Conservation (phyloP, 1,140 invertebrate genomes). For the Pseudomyrmex cubaensis region DNA sequence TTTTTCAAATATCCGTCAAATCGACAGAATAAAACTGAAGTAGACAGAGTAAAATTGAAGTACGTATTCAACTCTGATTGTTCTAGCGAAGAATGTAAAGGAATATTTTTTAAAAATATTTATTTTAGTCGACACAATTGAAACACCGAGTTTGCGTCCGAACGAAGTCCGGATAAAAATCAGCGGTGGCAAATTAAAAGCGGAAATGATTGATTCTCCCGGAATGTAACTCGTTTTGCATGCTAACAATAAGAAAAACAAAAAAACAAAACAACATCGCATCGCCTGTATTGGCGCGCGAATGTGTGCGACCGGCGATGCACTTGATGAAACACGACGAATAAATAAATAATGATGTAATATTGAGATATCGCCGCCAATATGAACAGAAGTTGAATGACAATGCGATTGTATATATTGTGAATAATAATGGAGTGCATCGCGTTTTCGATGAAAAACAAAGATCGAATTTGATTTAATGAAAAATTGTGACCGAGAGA, state of each 20-base stretch:
- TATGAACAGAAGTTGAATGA: neutral
- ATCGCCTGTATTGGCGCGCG: neutral
- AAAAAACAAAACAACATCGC: neutral
- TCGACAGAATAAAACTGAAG: too few species aligned
- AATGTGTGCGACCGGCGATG: neutral
- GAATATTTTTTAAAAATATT: too few species aligned
- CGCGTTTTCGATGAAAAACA: neutral
- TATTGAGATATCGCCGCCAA: conserved; percentile 24
- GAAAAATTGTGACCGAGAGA: neutral
- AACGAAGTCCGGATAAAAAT: neutral
- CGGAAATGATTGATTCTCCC: conserved; percentile 34
- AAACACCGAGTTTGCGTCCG: neutral
- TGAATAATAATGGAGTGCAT: conserved; percentile 14
- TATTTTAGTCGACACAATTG: too few species aligned
- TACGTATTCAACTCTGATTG: too few species aligned
- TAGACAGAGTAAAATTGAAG: too few species aligned
- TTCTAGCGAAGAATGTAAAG: too few species aligned
- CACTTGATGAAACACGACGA: conserved; percentile 2
- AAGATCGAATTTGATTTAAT: conserved; percentile 5
- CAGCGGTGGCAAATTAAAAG: conserved; percentile 26
- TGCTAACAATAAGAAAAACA: conserved; percentile 1
- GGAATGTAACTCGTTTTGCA: conserved; percentile 10
- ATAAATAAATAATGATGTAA: conserved; percentile 57
- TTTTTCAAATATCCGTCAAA: too few species aligned
- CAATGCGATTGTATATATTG: conserved; percentile 23